phyloP scores from a whole-genome alignment of 2,888 invertebrate species.

The Hirtodrosophila cameraria region DNA sequence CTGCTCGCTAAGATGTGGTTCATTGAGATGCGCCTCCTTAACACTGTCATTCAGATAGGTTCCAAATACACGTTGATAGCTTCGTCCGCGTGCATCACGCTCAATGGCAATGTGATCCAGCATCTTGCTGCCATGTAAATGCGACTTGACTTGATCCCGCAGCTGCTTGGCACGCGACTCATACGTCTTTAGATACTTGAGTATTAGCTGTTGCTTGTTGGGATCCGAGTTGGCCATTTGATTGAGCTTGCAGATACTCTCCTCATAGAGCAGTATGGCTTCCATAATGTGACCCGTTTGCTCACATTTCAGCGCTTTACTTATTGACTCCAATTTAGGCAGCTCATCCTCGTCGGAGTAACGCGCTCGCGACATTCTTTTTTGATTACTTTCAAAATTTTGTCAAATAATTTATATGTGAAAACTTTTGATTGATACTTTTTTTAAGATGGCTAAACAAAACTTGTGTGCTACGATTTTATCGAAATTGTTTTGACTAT shows the following conservation, averaged over 20 bases:
- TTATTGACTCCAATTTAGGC: slow-evolving; percentile 52
- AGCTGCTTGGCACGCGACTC: slow-evolving; percentile 92
- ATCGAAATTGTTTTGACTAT: not conserved
- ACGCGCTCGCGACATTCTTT: slow-evolving; percentile 39
- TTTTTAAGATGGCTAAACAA: not conserved
- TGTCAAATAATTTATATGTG: not conserved
- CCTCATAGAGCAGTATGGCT: slow-evolving; percentile 68
- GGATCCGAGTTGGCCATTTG: slow-evolving; percentile 85
- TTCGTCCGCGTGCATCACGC: slow-evolving; percentile 89
- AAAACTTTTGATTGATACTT: not conserved
- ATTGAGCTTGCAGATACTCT: slow-evolving; percentile 59
- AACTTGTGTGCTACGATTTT: not conserved
- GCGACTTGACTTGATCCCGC: slow-evolving; percentile 88
- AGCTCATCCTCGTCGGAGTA: slow-evolving; percentile 41
- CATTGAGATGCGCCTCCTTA: slow-evolving; percentile 89
- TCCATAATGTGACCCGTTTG: slow-evolving; percentile 69
- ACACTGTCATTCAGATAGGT: slow-evolving; percentile 91
- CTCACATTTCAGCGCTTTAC: slow-evolving; percentile 61
- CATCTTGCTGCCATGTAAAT: slow-evolving; percentile 89
- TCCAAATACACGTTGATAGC: slow-evolving; percentile 91
- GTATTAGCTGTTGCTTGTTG: slow-evolving; percentile 61
- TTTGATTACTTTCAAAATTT: not conserved
- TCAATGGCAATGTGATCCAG: slow-evolving; percentile 90
- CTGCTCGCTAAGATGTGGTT: slow-evolving; percentile 91
- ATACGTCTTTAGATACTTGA: slow-evolving; percentile 88